These are phyloP conservation scores for Toxostoma redivivum DNA, from an alignment of 2,113 vertebrate species.

Conservation along the genomic window DNA sequence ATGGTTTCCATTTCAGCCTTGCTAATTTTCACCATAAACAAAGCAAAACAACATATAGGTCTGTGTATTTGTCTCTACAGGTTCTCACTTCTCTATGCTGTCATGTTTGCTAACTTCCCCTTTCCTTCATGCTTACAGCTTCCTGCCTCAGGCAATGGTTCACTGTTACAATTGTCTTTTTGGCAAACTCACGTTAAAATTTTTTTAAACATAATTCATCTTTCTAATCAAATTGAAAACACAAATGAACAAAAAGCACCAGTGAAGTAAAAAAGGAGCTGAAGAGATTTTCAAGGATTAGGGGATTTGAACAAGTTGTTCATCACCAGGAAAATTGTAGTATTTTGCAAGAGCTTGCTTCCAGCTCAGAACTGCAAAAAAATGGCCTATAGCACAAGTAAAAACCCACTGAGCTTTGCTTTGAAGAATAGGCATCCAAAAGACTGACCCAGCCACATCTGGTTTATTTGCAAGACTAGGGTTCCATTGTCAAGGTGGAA, in stretches of 20 bases:
- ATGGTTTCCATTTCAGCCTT: not conserved
- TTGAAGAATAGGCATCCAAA: not conserved
- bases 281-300: not conserved
- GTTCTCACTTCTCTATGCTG: not conserved
- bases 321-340: not conserved
- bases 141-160: not conserved
- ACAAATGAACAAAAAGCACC: not conserved
- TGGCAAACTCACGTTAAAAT: not conserved
- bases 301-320: not conserved
- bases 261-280: not conserved
- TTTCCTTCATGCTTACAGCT: not conserved
- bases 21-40: not conserved
- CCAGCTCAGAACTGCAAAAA: not conserved
- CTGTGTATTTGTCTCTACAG: not conserved
- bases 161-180: not conserved
- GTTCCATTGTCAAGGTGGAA: not conserved
- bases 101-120: not conserved
- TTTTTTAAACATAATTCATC: not conserved
- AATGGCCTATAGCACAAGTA: not conserved
- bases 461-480: not conserved
- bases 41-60: not conserved
- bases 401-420: not conserved
- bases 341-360: not conserved
- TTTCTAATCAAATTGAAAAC: not conserved
- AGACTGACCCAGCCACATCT: not conserved